Evolutionary conservation across 2,888 invertebrate species (phyloP), one percentile per base, ranked within the genome.

Genomic region (Ichneumon xanthorius): DNA sequence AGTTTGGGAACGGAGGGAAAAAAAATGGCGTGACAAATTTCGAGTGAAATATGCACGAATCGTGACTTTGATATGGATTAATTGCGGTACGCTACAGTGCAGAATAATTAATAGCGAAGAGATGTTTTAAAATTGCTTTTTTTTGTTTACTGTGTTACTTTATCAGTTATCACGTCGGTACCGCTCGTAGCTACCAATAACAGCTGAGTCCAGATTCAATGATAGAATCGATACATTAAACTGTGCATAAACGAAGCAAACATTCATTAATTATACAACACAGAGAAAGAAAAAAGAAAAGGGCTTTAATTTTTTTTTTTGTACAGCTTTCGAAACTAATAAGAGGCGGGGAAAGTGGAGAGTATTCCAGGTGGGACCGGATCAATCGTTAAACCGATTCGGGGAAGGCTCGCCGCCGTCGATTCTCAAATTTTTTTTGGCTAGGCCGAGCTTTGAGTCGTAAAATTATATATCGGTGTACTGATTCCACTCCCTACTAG

Each of bases 271-370:
- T 82, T 70, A 79, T 79, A 82, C 55, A 85, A 82, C 71, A 82
- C 82, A 75, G 70, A 82, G 73, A 61, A 30, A 37, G 55, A 55
- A 55, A 75, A 61, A 73, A 16, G 55, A 53, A 55, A 53, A 61
- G 48, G 61, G 58, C 37, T 79, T 82, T 71, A 79, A 82, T 82
- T 79, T 58, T 58, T 58, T 58, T 58, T 58, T 82, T 85, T 85
- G 85, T 85, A 85, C 85, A 85, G 82, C 68, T 85, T 85, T 82
- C 82, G 55, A 82, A 82, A 73, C 50, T 78, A 75, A 79, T 85
- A 75, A 70, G 70, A 82, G 82, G 63, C 73, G 78, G 78, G 70
- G 63, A 81, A 81, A 61, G 63, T 68, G 50, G 61, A 81, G 83
- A 70, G 77, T 80, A 77, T 82, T 77, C 70, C 80, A 81, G 63